Percentiles rank a stretch among this genome's conserved stretches.
These are phyloP conservation scores for Hippasteria phrygiana DNA, from an alignment of 53 echinoderm and acorn worm genomes.

Conservation along the genomic window DNA sequence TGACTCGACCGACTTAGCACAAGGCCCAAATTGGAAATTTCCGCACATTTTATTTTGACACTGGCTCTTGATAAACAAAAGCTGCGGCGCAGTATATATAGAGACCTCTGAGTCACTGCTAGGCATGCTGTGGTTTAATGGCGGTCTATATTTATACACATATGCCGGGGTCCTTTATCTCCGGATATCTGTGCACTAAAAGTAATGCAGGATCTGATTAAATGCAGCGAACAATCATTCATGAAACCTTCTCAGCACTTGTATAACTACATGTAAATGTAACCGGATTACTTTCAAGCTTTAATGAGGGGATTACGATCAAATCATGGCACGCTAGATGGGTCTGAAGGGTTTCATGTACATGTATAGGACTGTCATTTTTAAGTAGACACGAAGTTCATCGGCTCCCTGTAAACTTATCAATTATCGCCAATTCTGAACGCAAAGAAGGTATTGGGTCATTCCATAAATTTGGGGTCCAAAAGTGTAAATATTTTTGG, in stretches of 20 bases:
- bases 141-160: conserved; percentile 10
- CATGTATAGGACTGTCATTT: neutral
- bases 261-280: neutral
- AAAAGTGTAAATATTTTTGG: too few species aligned
- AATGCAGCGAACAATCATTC: neutral
- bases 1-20: conserved; percentile 21
- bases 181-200: neutral
- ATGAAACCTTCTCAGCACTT: neutral
- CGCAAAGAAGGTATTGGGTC: neutral
- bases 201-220: conserved; percentile 7
- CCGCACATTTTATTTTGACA: conserved; percentile 18
- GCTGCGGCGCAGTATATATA: neutral
- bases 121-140: too few species aligned
- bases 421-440: neutral
- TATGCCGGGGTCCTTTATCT: neutral
- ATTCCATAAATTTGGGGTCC: too few species aligned
- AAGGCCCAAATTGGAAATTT: conserved; percentile 34
- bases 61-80: neutral
- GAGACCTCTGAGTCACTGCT: conserved; percentile 12
- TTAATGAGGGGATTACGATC: neutral
- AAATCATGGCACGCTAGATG: neutral
- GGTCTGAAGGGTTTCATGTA: neutral
- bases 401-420: neutral
- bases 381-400: neutral
- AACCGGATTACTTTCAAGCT: neutral